Evolutionary conservation across 2,113 vertebrate genomes (phyloP).

Genomic region (Heloderma charlesbogerti): DNA sequence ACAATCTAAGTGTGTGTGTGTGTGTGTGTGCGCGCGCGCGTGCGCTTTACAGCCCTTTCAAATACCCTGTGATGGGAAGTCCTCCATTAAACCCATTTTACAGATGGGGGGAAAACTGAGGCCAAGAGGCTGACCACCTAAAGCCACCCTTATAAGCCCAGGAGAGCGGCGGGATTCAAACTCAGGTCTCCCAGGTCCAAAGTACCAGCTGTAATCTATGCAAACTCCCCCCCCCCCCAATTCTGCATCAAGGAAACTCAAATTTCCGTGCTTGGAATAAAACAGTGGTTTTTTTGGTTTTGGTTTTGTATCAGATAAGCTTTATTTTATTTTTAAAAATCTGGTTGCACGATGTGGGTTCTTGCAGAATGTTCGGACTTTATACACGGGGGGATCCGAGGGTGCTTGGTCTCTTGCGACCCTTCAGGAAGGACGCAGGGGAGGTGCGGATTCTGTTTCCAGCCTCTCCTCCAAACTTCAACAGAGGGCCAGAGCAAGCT

Average conservation of each 20-base stretch:
- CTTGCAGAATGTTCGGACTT: neutral
- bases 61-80: neutral
- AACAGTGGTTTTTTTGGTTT: neutral
- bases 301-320: neutral
- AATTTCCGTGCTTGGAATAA: neutral
- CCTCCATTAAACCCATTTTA: neutral
- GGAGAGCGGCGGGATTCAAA: neutral
- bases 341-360: neutral
- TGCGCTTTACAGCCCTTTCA: neutral
- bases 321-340: neutral
- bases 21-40: too few relatives aligned
- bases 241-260: neutral
- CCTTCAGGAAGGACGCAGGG: too few relatives aligned
- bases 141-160: neutral
- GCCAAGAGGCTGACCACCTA: neutral
- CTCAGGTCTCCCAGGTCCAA: constrained; percentile 7
- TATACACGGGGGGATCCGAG: neutral
- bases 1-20: neutral
- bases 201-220: constrained; percentile 28
- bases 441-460: neutral
- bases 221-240: neutral
- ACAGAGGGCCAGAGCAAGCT: too few relatives aligned
- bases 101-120: neutral
- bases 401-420: neutral
- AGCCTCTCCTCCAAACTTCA: too few relatives aligned